Evolutionary conservation across 2,113 vertebrate genomes (phyloP).

Genomic region (Theristicus caerulescens): DNA sequence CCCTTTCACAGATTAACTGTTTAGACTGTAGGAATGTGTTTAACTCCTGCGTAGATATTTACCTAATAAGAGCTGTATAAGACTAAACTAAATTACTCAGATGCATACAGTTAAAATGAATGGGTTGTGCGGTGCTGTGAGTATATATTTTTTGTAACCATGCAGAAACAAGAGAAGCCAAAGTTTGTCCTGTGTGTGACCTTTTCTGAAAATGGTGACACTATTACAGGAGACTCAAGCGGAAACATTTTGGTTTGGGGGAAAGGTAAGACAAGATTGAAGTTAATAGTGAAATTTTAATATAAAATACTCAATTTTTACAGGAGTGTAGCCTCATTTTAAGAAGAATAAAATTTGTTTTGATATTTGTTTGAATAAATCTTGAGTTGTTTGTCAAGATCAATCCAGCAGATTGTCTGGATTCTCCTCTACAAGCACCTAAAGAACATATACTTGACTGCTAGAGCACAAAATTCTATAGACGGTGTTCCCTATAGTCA

Average conservation of each 20-base stretch:
- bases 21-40: not conserved
- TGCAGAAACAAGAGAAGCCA: slow-evolving; percentile 99
- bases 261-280: slow-evolving; percentile 85
- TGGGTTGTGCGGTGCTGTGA: slow-evolving; percentile 4
- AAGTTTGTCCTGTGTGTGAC: slow-evolving; percentile 98
- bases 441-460: not conserved
- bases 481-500: not conserved
- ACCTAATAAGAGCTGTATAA: not conserved
- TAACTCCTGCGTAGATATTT: not conserved
- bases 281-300: not conserved
- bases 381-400: not conserved
- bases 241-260: slow-evolving; percentile 99
- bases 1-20: not conserved
- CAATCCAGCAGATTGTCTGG: not conserved
- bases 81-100: not conserved
- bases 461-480: not conserved
- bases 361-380: too few relatives aligned
- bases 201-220: slow-evolving; percentile 96
- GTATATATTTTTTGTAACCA: slow-evolving; percentile 34
- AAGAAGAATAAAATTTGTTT: not conserved
- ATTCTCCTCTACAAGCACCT: not conserved
- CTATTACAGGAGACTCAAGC: slow-evolving; percentile 96
- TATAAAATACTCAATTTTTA: not conserved
- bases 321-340: not conserved
- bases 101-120: not conserved